Evolutionary conservation across 2,113 vertebrate species (phyloP).

Genomic region (human (Homo sapiens)): DNA sequence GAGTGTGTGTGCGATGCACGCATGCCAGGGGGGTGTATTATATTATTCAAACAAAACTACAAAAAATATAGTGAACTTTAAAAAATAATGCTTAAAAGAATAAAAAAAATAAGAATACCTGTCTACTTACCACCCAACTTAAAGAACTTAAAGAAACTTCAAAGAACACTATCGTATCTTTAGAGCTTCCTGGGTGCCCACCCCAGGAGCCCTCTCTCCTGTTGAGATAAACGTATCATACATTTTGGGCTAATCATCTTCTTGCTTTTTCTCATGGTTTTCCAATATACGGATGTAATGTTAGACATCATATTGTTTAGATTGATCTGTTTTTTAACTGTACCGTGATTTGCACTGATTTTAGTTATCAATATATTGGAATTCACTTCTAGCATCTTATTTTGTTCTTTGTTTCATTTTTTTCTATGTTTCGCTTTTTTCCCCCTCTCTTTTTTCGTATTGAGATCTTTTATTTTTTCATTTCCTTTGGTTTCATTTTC

Average conservation of each 20-base stretch:
- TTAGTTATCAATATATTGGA: neutral
- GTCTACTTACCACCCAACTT: neutral
- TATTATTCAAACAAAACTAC: conserved; percentile 3
- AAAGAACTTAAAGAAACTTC: neutral
- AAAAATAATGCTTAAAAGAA: neutral
- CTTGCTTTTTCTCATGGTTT: neutral
- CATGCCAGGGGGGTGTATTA: neutral
- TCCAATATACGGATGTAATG: neutral
- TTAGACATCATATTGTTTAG: neutral
- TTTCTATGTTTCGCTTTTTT: neutral
- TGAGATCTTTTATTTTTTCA: neutral
- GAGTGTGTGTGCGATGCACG: neutral
- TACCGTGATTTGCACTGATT: neutral
- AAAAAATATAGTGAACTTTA: neutral
- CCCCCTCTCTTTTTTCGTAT: neutral
- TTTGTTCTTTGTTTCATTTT: neutral
- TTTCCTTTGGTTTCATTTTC: neutral
- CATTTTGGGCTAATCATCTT: neutral
- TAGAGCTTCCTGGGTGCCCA: neutral
- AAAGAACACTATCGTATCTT: neutral
- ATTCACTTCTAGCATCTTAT: neutral
- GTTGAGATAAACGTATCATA: neutral
- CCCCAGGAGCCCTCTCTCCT: neutral
- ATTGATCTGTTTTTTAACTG: neutral
- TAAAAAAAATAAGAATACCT: neutral